phyloP scores from a whole-genome alignment of 2,113 vertebrate genomes.

The Chamaea fasciata region DNA sequence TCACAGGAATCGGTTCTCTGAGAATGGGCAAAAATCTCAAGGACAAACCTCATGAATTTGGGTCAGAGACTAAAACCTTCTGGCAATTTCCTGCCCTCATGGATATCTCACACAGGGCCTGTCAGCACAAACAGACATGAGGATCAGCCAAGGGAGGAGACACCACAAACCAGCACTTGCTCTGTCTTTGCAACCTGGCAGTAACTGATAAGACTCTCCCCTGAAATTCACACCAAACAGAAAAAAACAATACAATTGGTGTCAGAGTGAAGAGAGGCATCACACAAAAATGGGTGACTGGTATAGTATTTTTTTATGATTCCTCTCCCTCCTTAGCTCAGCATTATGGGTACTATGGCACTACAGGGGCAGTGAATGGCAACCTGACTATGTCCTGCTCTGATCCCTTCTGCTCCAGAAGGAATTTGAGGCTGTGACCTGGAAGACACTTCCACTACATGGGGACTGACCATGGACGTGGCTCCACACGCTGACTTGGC shows the following conservation, averaged over 20 bases:
- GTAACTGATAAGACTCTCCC: not conserved
- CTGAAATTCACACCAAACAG: not conserved
- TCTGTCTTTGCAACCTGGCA: not conserved
- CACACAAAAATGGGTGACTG: not conserved
- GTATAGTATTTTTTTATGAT: not conserved
- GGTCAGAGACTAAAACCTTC: not conserved
- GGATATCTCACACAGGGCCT: not conserved
- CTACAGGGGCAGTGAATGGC: not conserved
- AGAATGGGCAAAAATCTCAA: slow-evolving; percentile 1
- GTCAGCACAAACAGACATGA: not conserved
- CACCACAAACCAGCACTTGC: not conserved
- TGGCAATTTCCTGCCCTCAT: not conserved
- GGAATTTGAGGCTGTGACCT: not conserved
- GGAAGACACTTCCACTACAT: not conserved
- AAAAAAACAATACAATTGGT: not conserved
- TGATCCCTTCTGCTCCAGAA: not conserved
- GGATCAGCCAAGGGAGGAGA: not conserved
- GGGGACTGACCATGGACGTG: not conserved
- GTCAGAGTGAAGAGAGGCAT: not conserved
- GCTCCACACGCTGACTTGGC: not conserved
- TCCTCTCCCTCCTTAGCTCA: not conserved
- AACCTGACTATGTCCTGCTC: not conserved
- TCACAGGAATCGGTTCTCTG: not conserved
- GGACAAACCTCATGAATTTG: not conserved
- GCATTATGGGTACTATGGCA: not conserved